Evolutionary conservation across 2,113 vertebrate genomes (phyloP).

Genomic region (Pelecanoides urinatrix): DNA sequence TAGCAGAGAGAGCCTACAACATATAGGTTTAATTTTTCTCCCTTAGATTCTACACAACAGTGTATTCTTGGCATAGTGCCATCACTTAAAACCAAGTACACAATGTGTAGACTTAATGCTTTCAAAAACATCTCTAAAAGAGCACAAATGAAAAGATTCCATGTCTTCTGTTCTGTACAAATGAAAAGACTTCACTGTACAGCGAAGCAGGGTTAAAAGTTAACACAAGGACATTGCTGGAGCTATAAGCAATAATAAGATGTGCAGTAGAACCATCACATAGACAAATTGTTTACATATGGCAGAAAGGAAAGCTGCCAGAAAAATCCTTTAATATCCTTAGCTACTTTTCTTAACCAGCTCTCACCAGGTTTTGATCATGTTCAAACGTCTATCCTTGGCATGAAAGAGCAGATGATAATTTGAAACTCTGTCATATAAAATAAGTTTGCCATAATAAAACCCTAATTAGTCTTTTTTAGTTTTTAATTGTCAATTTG

Average conservation of each 20-base stretch:
- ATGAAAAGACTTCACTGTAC: not conserved
- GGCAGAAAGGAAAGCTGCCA: not conserved
- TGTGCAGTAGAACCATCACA: not conserved
- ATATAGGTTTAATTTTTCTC: not conserved
- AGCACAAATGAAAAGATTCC: not conserved
- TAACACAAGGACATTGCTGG: not conserved
- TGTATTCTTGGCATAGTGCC: not conserved
- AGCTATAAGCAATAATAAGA: not conserved
- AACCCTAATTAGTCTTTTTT: not conserved
- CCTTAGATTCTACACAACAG: not conserved
- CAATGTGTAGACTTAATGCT: fast-evolving
- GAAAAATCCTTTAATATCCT: not conserved
- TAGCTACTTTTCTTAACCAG: not conserved
- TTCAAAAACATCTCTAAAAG: not conserved
- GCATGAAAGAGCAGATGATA: not conserved
- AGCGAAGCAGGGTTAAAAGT: not conserved
- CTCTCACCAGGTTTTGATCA: not conserved
- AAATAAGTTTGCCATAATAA: not conserved
- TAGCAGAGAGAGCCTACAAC: not conserved
- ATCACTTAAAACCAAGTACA: not conserved
- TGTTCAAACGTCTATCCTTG: not conserved
- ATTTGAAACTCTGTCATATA: not conserved
- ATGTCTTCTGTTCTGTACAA: not conserved
- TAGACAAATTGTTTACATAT: not conserved
- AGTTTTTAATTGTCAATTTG: not conserved